Percentiles rank a stretch among this genome's conserved stretches.
Conservation (phyloP, 2,797 vertebrate species). For the Dermochelys coriacea region DNA sequence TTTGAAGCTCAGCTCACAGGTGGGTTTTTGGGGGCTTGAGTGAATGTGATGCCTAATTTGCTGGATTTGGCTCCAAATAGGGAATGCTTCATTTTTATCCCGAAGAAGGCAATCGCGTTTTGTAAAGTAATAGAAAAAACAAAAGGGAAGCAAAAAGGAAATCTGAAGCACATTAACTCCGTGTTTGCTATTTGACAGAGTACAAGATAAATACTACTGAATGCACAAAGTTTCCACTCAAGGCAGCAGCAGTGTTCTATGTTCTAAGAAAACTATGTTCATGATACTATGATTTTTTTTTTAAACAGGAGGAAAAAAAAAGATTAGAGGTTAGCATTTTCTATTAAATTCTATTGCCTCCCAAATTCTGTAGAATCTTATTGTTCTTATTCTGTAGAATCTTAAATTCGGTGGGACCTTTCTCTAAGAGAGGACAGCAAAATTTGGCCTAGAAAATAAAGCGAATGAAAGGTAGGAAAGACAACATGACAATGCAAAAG, state of each 20-base stretch:
- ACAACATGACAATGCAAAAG: neutral
- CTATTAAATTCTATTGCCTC: neutral
- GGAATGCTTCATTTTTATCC: neutral
- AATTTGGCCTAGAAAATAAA: neutral
- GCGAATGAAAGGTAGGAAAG: accelerated
- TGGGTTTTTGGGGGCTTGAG: neutral
- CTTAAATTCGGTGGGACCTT: neutral
- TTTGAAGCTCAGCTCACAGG: neutral
- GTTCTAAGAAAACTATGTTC: neutral
- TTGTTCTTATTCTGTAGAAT: neutral
- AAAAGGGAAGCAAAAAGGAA: neutral
- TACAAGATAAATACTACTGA: neutral
- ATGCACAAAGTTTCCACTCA: neutral
- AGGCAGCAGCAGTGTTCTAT: neutral
- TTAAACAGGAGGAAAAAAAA: neutral
- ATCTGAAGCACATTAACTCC: neutral
- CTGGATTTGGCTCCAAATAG: neutral
- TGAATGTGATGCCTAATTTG: neutral
- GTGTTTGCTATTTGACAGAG: neutral
- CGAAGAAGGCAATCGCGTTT: too few relatives aligned
- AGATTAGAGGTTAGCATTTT: neutral
- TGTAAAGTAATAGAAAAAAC: too few relatives aligned
- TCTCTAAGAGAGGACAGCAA: accelerated
- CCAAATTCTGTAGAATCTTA: neutral
- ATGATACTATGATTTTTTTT: neutral